Conservation (phyloP, 2,888 invertebrate species). For the Podotricha telesiphe region DNA sequence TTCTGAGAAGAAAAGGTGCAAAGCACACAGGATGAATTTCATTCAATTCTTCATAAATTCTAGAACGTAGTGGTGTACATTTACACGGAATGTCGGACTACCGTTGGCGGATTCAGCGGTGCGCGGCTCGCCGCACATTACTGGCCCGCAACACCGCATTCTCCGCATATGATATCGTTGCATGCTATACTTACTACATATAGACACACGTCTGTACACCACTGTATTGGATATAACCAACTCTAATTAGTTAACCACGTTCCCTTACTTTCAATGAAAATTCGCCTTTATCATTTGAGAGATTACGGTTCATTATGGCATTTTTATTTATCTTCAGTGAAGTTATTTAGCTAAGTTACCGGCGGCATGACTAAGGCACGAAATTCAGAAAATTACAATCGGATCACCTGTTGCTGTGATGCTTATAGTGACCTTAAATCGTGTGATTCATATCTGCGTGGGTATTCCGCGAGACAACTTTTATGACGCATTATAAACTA, state of each 20-base stretch:
- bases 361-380: slow-evolving; percentile 42
- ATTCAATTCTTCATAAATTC: slow-evolving; percentile 5
- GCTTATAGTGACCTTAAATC: slow-evolving; percentile 23
- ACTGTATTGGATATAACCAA: slow-evolving; percentile 2
- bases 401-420: slow-evolving; percentile 48
- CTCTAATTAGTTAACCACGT: slow-evolving; percentile 22
- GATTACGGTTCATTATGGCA: slow-evolving; percentile 4
- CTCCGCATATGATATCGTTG: slow-evolving; percentile 52
- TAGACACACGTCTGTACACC: slow-evolving; percentile 15
- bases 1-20: neutral
- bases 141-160: slow-evolving; percentile 52
- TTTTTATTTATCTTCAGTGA: slow-evolving; percentile 1
- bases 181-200: slow-evolving; percentile 26
- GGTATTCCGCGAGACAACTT: slow-evolving; percentile 29
- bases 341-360: slow-evolving; percentile 16
- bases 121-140: slow-evolving; percentile 55
- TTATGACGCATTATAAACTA: slow-evolving; percentile 17
- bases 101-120: slow-evolving; percentile 43
- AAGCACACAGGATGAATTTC: neutral
- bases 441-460: slow-evolving; percentile 35
- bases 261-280: slow-evolving; percentile 17
- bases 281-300: neutral
- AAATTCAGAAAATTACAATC: slow-evolving; percentile 48
- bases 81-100: slow-evolving; percentile 45
- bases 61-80: slow-evolving; percentile 28